A percentile compares a stretch with the other conserved stretches of the same genome.
Evolutionary conservation across 2,888 invertebrate species (phyloP).

Genomic region (Allygus modestus): DNA sequence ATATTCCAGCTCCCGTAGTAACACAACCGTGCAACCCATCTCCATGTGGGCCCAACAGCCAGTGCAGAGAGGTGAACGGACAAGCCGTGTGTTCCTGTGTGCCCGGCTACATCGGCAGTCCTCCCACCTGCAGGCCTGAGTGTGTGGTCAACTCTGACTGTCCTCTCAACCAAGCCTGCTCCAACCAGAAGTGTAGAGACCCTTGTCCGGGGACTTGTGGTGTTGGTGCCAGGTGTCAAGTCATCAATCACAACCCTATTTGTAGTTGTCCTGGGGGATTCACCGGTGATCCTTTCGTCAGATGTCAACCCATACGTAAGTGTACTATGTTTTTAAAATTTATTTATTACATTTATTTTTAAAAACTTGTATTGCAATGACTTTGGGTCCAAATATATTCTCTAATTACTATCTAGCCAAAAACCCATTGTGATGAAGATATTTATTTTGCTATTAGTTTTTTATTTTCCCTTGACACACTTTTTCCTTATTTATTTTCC

Average conservation of each 20-base stretch:
- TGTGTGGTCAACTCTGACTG: slow-evolving; percentile 82
- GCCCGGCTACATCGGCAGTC: slow-evolving; percentile 84
- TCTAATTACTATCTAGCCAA: no score
- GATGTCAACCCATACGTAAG: slow-evolving; percentile 78
- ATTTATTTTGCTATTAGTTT: no score
- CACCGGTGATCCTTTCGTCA: slow-evolving; percentile 86
- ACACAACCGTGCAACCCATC: slow-evolving; percentile 79
- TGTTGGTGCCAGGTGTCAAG: slow-evolving; percentile 83
- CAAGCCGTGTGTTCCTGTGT: slow-evolving; percentile 86
- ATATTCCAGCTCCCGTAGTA: slow-evolving; percentile 71
- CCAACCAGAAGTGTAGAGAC: slow-evolving; percentile 86
- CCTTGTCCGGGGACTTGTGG: slow-evolving; percentile 88
- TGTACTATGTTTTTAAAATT: not conserved
- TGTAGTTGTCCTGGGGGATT: slow-evolving; percentile 82
- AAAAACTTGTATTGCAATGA: no score
- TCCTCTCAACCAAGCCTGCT: slow-evolving; percentile 82
- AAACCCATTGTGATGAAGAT: no score
- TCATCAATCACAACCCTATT: slow-evolving; percentile 85
- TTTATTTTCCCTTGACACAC: no score
- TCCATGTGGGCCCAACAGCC: slow-evolving; percentile 77
- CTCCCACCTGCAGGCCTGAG: slow-evolving; percentile 80
- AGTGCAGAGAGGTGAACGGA: slow-evolving; percentile 84
- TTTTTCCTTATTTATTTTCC: no score
- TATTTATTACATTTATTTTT: no score
- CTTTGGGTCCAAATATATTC: no score